These are phyloP conservation scores for Stenolophus ochropezus DNA, from an alignment of 2,888 invertebrate genomes.

Conservation along the genomic window DNA sequence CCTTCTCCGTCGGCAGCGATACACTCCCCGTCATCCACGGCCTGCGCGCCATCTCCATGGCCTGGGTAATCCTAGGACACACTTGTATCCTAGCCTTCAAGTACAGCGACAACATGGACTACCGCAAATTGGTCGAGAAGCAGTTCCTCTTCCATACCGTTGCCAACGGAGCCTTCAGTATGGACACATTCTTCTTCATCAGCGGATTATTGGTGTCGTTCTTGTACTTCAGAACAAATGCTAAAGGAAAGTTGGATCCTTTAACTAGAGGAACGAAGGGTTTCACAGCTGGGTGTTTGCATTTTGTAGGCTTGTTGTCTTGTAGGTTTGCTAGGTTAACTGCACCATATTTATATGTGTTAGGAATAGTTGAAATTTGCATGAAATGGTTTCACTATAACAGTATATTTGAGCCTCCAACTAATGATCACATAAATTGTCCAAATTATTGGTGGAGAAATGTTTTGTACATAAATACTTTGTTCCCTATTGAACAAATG, in stretches of 20 bases:
- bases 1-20: constrained; percentile 89
- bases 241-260: constrained; percentile 83
- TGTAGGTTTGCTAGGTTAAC: constrained; percentile 87
- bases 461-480: constrained; percentile 88
- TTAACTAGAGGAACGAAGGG: constrained; percentile 79
- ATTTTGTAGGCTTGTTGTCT: constrained; percentile 84
- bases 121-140: constrained; percentile 82
- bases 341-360: constrained; percentile 87
- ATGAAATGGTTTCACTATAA: constrained; percentile 90
- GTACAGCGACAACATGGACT: constrained; percentile 89
- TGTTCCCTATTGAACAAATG: constrained; percentile 90
- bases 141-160: constrained; percentile 88
- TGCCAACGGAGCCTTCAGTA: constrained; percentile 86
- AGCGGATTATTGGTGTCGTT: constrained; percentile 91
- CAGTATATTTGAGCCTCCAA: constrained; percentile 89
- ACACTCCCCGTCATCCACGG: constrained; percentile 84
- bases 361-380: constrained; percentile 88
- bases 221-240: constrained; percentile 87
- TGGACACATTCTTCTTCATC: constrained; percentile 87
- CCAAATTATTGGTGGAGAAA: constrained; percentile 93
- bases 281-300: constrained; percentile 78
- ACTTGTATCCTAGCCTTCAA: constrained; percentile 88
- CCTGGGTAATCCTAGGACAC: constrained; percentile 83
- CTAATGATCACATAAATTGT: constrained; percentile 87
- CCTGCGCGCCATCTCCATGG: constrained; percentile 78